These are phyloP conservation scores for Acropora tenuis DNA, from an alignment of 64 coral and sea anemone genomes.

Conservation along the genomic window DNA sequence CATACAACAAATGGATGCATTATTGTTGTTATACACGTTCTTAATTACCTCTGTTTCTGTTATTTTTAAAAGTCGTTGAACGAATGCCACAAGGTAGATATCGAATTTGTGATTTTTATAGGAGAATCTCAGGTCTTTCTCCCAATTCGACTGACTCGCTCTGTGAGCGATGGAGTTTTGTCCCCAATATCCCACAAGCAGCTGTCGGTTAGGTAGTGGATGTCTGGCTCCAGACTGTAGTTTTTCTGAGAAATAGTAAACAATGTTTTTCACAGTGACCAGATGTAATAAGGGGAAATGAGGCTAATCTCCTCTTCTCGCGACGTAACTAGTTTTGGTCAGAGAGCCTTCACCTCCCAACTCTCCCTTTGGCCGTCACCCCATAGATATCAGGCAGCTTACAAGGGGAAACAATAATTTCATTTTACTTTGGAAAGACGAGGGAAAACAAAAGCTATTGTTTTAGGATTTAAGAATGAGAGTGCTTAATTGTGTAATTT, in stretches of 20 bases:
- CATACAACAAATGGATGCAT: neutral
- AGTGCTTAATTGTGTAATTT: too few relatives aligned
- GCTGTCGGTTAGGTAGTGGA: slow-evolving; percentile 1
- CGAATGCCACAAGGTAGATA: slow-evolving; percentile 56
- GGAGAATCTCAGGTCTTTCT: slow-evolving; percentile 36
- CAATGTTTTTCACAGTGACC: too few relatives aligned
- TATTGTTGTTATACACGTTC: neutral
- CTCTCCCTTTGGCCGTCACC: too few relatives aligned
- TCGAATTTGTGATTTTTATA: slow-evolving; percentile 61
- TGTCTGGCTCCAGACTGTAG: neutral
- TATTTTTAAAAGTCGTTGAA: slow-evolving; percentile 23
- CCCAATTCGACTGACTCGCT: slow-evolving; percentile 36
- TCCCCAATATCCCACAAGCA: slow-evolving; percentile 66
- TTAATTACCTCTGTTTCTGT: slow-evolving; percentile 24
- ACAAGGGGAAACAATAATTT: too few relatives aligned
- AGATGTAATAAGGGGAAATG: too few relatives aligned
- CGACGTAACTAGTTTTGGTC: too few relatives aligned
- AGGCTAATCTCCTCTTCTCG: too few relatives aligned
- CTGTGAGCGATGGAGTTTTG: slow-evolving; percentile 55
- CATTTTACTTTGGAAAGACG: too few relatives aligned
- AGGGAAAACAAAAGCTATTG: too few relatives aligned
- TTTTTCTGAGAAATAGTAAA: neutral
- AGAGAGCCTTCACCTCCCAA: too few relatives aligned
- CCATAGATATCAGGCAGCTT: too few relatives aligned
- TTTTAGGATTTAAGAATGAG: too few relatives aligned